A percentile compares a stretch with the other conserved stretches of the same genome.
phyloP scores from a whole-genome alignment of 2,888 invertebrate genomes.

The Vesta saturnalis region DNA sequence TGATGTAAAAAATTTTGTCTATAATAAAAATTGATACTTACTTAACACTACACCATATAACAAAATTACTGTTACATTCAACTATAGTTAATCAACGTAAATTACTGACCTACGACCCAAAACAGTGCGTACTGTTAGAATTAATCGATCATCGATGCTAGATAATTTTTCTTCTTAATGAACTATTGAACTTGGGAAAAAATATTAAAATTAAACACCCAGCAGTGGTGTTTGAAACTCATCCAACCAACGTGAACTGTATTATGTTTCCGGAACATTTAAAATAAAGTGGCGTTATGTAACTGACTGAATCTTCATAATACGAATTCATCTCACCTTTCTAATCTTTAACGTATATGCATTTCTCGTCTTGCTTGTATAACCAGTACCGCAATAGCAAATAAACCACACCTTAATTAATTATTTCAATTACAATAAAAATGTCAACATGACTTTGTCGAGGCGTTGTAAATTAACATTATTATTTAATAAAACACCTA shows the following conservation, averaged over 20 bases:
- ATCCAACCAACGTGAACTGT: background rate
- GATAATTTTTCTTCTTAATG: background rate
- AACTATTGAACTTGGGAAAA: background rate
- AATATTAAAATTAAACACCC: background rate
- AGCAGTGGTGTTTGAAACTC: no score
- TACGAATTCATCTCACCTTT: constrained; percentile 24
- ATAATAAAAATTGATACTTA: background rate
- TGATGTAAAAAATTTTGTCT: constrained; percentile 1
- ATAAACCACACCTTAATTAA: constrained; percentile 25
- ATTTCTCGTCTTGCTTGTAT: background rate
- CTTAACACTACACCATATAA: constrained; percentile 4
- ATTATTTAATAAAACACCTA: constrained; percentile 14
- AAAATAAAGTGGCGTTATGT: constrained; percentile 17
- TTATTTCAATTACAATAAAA: constrained; percentile 17
- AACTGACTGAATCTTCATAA: constrained; percentile 28
- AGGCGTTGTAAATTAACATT: constrained; percentile 15
- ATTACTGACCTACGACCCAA: constrained; percentile 13
- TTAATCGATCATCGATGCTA: constrained; percentile 8
- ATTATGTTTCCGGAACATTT: no score
- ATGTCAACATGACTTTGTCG: constrained; percentile 13
- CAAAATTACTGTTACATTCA: constrained; percentile 3
- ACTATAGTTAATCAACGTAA: constrained; percentile 12
- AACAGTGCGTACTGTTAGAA: constrained; percentile 10
- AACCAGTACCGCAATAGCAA: constrained; percentile 8
- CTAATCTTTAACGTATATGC: constrained; percentile 10